Percentiles rank a stretch among this genome's conserved stretches.
phyloP scores from a whole-genome alignment of 2,888 invertebrate species.

The Tipula unca region DNA sequence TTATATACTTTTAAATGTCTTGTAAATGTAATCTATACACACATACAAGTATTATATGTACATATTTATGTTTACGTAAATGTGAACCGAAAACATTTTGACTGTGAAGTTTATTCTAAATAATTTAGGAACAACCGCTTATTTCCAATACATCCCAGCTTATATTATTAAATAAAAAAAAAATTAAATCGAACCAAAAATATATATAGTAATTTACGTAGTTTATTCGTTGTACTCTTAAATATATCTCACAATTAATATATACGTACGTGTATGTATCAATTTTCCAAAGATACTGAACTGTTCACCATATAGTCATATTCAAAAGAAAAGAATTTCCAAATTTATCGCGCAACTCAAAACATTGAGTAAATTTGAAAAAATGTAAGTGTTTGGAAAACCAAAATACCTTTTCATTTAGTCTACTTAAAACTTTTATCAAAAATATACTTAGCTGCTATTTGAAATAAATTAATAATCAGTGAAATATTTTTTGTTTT shows the following conservation, averaged over 20 bases:
- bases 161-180: neutral
- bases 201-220: neutral
- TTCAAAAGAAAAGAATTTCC: neutral
- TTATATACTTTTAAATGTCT: no score
- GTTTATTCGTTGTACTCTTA: neutral
- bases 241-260: neutral
- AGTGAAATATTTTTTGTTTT: neutral
- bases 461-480: neutral
- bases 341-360: neutral
- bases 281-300: neutral
- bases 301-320: neutral
- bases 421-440: slow-evolving; percentile 3
- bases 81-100: neutral
- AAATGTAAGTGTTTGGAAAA: neutral
- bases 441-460: neutral
- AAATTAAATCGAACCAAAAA: neutral
- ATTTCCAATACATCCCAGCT: neutral
- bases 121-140: neutral
- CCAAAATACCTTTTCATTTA: neutral
- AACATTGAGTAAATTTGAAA: neutral
- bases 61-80: neutral
- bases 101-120: neutral
- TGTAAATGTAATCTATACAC: no score
- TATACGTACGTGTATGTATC: neutral
- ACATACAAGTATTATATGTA: neutral